A percentile compares a stretch with the other conserved stretches of the same genome.
Evolutionary conservation across 2,888 invertebrate species (phyloP).

Genomic region (Sisyra nigra): DNA sequence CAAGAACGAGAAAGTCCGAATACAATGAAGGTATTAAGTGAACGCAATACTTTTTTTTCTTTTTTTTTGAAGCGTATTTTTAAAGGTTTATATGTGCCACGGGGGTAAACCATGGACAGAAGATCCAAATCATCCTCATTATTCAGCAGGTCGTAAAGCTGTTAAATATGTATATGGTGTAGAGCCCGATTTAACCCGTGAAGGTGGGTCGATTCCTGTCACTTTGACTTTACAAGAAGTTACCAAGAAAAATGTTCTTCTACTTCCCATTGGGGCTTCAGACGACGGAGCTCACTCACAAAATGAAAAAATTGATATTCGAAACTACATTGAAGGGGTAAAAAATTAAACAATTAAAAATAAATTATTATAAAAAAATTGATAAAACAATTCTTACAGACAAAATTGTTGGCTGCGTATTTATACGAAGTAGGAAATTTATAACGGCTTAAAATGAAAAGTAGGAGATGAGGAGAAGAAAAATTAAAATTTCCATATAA

Average conservation of each 20-base stretch:
- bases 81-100: conserved; percentile 33
- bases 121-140: conserved; percentile 84
- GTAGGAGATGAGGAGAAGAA: too few species aligned
- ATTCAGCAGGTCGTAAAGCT: conserved; percentile 70
- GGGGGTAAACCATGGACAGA: conserved; percentile 88
- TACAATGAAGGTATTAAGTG: conserved; percentile 45
- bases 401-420: conserved; percentile 82
- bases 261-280: conserved; percentile 86
- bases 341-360: conserved; percentile 21
- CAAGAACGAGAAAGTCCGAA: conserved; percentile 69
- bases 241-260: conserved; percentile 82
- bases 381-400: conserved; percentile 43
- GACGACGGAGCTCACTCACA: conserved; percentile 99
- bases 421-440: conserved; percentile 59
- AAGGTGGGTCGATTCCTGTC: conserved; percentile 96
- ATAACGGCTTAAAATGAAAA: too few species aligned
- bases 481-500: too few species aligned
- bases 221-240: conserved; percentile 86
- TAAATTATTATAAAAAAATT: too few species aligned
- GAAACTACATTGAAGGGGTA: conserved; percentile 90
- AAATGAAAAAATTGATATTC: conserved; percentile 89
- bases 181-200: conserved; percentile 88
- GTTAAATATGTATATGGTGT: conserved; percentile 72
- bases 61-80: not conserved
- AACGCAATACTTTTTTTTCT: too few species aligned